Evolutionary conservation across 2,113 vertebrate species (phyloP).

Genomic region (Caranx melampygus): DNA sequence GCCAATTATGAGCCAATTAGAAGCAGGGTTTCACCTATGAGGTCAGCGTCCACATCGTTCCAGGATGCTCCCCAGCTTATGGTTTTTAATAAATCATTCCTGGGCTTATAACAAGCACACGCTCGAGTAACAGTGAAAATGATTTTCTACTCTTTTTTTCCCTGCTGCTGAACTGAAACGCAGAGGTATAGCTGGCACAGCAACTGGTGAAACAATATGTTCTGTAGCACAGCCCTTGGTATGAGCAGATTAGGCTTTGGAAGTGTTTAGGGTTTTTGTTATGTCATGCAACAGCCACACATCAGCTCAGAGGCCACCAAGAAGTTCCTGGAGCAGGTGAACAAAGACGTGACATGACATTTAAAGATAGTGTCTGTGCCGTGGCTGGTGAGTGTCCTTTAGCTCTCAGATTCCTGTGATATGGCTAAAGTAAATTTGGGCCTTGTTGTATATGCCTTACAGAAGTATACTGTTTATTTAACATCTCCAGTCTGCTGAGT

Average conservation of each 20-base stretch:
- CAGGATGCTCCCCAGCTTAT: slow-evolving; percentile 65
- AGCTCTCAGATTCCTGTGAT: slow-evolving; percentile 83
- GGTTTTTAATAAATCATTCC: slow-evolving; percentile 69
- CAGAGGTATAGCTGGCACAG: background rate
- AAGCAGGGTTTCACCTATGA: slow-evolving; percentile 74
- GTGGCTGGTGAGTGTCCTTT: slow-evolving; percentile 79
- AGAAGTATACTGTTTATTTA: slow-evolving; percentile 88
- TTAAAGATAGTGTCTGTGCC: slow-evolving; percentile 69
- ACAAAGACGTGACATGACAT: slow-evolving; percentile 64
- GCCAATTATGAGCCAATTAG: slow-evolving; percentile 79
- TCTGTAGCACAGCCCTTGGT: slow-evolving; percentile 8
- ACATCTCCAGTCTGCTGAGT: slow-evolving; percentile 83
- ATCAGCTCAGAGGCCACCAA: slow-evolving; percentile 66
- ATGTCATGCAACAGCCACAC: slow-evolving; percentile 60
- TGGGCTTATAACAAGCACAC: slow-evolving; percentile 47
- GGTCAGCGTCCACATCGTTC: slow-evolving; percentile 69
- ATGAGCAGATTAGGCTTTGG: slow-evolving; percentile 30
- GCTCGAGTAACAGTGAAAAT: slow-evolving; percentile 27
- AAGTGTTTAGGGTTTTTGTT: slow-evolving; percentile 38
- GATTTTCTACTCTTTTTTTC: slow-evolving; percentile 11
- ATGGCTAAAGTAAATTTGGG: slow-evolving; percentile 85
- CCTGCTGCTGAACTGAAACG: slow-evolving; percentile 18
- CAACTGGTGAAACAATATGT: slow-evolving; percentile 17
- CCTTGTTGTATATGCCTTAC: slow-evolving; percentile 85
- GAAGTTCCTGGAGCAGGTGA: slow-evolving; percentile 33